These are phyloP conservation scores for Bhutanitis thaidina DNA, from an alignment of 2,888 invertebrate genomes.

Conservation along the genomic window DNA sequence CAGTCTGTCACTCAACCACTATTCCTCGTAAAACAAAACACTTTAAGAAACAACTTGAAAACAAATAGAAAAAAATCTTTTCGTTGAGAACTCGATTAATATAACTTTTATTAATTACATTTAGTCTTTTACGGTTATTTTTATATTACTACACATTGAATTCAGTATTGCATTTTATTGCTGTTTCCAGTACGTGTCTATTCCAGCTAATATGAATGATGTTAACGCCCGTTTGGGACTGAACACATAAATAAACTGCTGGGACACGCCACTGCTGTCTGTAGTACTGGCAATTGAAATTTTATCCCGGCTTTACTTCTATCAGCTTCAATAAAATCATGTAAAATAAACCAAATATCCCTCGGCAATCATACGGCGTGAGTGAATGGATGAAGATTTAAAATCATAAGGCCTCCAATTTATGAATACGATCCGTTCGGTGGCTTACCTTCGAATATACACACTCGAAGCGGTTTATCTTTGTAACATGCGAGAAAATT, in stretches of 20 bases:
- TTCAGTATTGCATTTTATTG: too few species aligned
- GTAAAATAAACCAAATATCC: constrained; percentile 65
- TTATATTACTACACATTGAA: too few species aligned
- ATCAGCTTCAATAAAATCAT: constrained; percentile 63
- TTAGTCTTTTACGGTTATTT: background rate
- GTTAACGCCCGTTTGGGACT: constrained; percentile 45
- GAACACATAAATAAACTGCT: constrained; percentile 71
- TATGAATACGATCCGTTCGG: constrained; percentile 35
- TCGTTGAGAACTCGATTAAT: too few species aligned
- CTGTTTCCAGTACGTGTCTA: constrained; percentile 17
- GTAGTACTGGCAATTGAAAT: constrained; percentile 73
- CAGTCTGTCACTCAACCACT: too few species aligned
- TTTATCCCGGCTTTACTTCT: constrained; percentile 72
- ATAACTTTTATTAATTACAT: background rate
- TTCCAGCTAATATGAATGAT: constrained; percentile 36
- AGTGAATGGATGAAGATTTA: constrained; percentile 39
- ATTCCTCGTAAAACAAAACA: too few species aligned
- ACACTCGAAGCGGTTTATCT: background rate
- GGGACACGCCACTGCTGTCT: constrained; percentile 67
- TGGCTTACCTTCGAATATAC: constrained; percentile 17
- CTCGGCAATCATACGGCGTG: constrained; percentile 28
- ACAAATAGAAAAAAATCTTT: too few species aligned
- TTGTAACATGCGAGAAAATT: too few species aligned
- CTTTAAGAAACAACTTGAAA: too few species aligned
- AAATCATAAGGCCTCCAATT: constrained; percentile 50